Base-by-base conservation (phyloP, 1,140 invertebrate genomes). In the Scaptomyza montana region DNA sequence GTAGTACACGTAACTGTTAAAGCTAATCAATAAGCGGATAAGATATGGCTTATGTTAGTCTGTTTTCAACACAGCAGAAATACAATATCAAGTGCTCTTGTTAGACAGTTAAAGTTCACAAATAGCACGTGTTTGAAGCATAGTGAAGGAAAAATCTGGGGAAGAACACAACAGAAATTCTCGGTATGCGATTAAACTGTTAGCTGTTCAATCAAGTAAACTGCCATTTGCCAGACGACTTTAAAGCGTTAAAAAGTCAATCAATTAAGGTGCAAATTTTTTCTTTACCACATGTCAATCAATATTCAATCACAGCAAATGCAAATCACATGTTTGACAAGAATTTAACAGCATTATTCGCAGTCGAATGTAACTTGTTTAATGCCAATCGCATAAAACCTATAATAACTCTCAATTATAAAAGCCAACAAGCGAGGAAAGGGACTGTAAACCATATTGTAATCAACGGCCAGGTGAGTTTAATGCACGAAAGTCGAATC, bases 401-500 rank as follows among this genome's bases (percentile, higher is more conserved):
- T 43, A 19, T 19, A 19, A 33, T 21, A 19, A 59, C 45, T 61
- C 30, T 19, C 69, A 66, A 53, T 60, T 60, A 66, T 56, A 19
- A 46, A 41, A 54, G 55, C 63, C 57, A 57, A 46, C n/a, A 9
- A 47, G 46, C 13, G 33, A 46, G 67, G 53, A 53, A 53, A 33
- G 30, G 1, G 30, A 33, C 5, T 33, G 30, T 5, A 6, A 5
- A 33, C 5, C 69, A 13, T 12, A 72, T 41, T 59, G 54, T 63
- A 71, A 57, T 65, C 63, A 54, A 33, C 60, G 49, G 19, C 25
- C 56, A 16, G 56, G 43, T 47, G 54, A 56, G 21, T 56, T 36
- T 9, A 6, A 56, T 28, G 19, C 51, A 51, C 36, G 51, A 55
- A 59, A 59, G 67, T 66, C 74, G 59, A 70, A 33, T 81, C 59